phyloP scores from a whole-genome alignment of 2,113 vertebrate species.

The Plecotus auritus region DNA sequence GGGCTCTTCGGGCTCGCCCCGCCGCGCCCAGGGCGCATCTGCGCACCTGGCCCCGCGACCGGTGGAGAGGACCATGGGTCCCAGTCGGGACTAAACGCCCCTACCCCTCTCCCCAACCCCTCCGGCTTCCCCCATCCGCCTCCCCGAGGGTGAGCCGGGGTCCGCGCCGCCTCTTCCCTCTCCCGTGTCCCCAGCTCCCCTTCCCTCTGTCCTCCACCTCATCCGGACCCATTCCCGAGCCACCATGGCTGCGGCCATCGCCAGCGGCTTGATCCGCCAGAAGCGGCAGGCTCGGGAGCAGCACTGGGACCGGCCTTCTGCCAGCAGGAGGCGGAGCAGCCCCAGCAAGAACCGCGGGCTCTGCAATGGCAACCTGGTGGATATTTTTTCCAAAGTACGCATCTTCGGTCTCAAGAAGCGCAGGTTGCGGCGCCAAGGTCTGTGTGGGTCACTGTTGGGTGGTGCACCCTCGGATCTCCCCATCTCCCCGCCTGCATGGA shows the following conservation, averaged over 20 bases:
- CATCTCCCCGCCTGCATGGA: background rate
- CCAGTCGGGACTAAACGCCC: slow-evolving; percentile 43
- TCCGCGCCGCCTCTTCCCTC: background rate
- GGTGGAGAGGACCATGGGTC: slow-evolving; percentile 57
- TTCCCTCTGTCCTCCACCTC: background rate
- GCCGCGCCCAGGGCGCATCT: background rate
- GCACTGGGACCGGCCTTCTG: slow-evolving; percentile 94
- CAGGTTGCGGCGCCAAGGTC: slow-evolving; percentile 97
- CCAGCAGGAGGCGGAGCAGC: slow-evolving; percentile 95
- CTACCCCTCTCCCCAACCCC: background rate
- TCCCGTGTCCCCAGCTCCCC: background rate
- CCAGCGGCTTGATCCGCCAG: slow-evolving; percentile 97
- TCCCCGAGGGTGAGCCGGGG: background rate
- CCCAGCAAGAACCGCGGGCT: slow-evolving; percentile 97
- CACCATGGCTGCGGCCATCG: slow-evolving; percentile 98
- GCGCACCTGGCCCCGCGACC: background rate
- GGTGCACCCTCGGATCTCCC: background rate
- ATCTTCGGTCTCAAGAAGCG: slow-evolving; percentile 99
- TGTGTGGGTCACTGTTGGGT: slow-evolving; percentile 58
- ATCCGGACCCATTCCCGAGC: slow-evolving; percentile 22
- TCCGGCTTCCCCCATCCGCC: background rate
- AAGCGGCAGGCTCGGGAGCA: slow-evolving; percentile 98
- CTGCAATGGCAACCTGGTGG: slow-evolving; percentile 97
- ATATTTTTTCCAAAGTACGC: slow-evolving; percentile 99
- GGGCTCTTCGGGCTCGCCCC: background rate